Evolutionary conservation across 2,797 vertebrate species (phyloP).

Genomic region (Glossophaga mutica): DNA sequence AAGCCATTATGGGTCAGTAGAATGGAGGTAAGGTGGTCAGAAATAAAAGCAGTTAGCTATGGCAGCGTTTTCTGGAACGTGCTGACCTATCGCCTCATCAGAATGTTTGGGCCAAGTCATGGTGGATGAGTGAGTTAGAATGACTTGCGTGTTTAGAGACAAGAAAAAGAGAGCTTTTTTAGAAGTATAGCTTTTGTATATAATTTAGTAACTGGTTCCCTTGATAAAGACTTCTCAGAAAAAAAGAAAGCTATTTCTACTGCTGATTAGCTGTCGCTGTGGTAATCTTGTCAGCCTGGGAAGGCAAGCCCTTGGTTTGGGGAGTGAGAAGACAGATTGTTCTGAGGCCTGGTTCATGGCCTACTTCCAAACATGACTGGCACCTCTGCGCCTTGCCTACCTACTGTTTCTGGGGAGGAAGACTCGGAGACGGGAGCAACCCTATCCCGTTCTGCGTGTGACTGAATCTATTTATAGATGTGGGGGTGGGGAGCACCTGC

Average conservation of each 20-base stretch:
- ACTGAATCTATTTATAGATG: not conserved
- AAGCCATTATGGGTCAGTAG: not conserved
- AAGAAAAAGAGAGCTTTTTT: not conserved
- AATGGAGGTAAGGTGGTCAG: not conserved
- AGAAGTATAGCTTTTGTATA: not conserved
- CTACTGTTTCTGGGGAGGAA: not conserved
- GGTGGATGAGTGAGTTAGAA: not conserved
- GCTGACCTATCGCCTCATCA: not conserved
- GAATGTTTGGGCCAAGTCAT: not conserved
- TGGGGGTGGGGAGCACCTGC: not conserved
- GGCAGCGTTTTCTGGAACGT: not conserved
- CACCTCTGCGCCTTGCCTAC: not conserved
- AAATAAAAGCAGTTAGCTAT: not conserved
- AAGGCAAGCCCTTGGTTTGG: not conserved
- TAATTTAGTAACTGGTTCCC: not conserved
- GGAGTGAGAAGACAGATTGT: not conserved
- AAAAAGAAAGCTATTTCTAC: not conserved
- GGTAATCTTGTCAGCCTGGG: not conserved
- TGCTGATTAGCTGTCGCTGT: not conserved
- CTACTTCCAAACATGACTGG: not conserved
- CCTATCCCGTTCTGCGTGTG: not conserved
- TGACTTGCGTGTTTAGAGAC: slow-evolving; percentile 14
- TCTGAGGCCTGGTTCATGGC: not conserved
- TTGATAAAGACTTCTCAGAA: not conserved
- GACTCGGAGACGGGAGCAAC: not conserved